Conservation (phyloP, 2,113 vertebrate species). For the Apteryx owenii region DNA sequence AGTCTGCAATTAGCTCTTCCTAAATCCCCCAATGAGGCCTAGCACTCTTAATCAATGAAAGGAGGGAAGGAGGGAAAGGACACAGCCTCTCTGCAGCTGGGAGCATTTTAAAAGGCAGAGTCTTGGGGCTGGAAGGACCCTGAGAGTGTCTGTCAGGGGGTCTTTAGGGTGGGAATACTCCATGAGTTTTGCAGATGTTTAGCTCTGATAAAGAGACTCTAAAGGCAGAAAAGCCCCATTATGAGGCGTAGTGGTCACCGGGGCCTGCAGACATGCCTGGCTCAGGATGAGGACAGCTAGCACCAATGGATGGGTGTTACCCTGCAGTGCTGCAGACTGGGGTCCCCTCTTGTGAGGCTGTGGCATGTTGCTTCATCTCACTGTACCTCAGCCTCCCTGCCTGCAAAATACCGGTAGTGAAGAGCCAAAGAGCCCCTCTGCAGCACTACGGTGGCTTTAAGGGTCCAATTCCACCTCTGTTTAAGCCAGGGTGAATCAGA, state of each 20-base stretch:
- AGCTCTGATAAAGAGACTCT: neutral
- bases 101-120: neutral
- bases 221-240: fast-evolving
- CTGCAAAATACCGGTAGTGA: fast-evolving
- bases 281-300: neutral
- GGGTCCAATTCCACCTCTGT: neutral
- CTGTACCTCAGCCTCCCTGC: neutral
- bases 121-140: neutral
- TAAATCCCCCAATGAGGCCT: conserved; percentile 57
- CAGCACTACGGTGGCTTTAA: neutral
- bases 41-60: conserved; percentile 66
- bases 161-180: neutral
- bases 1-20: conserved; percentile 64
- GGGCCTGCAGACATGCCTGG: neutral
- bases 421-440: neutral
- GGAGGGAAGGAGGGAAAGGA: conserved; percentile 40
- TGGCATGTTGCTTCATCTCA: neutral
- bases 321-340: neutral
- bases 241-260: neutral
- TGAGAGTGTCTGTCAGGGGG: neutral
- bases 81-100: neutral
- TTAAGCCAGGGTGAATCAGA: neutral
- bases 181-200: neutral
- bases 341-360: neutral
- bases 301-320: neutral